A percentile compares a stretch with the other conserved stretches of the same genome.
These are phyloP conservation scores for Podarcis siculus DNA, from an alignment of 2,797 vertebrate genomes.

Conservation along the genomic window DNA sequence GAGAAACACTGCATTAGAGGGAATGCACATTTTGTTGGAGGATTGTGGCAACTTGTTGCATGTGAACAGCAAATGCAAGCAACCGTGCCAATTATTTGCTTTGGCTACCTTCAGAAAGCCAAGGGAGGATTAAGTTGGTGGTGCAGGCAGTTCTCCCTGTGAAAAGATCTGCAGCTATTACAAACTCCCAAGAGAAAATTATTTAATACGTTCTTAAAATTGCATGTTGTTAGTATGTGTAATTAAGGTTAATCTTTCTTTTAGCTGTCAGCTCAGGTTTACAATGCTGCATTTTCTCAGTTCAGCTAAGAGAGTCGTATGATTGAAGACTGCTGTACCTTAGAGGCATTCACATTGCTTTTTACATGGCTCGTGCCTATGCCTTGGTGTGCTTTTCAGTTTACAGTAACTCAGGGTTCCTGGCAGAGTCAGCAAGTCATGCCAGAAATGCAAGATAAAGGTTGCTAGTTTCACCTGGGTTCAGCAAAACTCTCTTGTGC, in stretches of 20 bases:
- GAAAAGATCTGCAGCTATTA: slow-evolving; percentile 35
- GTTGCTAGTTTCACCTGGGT: background rate
- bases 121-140: slow-evolving; percentile 13
- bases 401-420: background rate
- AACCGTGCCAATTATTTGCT: slow-evolving; percentile 15
- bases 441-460: fast-evolving
- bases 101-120: background rate
- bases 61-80: background rate
- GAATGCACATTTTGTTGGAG: background rate
- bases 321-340: slow-evolving; percentile 30
- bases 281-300: slow-evolving; percentile 21
- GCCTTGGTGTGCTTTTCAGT: background rate
- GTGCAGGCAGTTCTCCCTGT: slow-evolving; percentile 14
- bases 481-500: background rate
- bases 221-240: slow-evolving; percentile 35
- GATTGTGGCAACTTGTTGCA: background rate
- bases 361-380: background rate
- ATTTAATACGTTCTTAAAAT: slow-evolving; percentile 43
- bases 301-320: slow-evolving; percentile 4
- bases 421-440: background rate
- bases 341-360: background rate
- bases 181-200: slow-evolving; percentile 30
- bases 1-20: no score
- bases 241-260: slow-evolving; percentile 55
- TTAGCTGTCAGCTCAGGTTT: slow-evolving; percentile 50